A percentile compares a stretch with the other conserved stretches of the same genome.
These are phyloP conservation scores for Nycticebus coucang DNA, from an alignment of 2,113 vertebrate species.

Conservation along the genomic window DNA sequence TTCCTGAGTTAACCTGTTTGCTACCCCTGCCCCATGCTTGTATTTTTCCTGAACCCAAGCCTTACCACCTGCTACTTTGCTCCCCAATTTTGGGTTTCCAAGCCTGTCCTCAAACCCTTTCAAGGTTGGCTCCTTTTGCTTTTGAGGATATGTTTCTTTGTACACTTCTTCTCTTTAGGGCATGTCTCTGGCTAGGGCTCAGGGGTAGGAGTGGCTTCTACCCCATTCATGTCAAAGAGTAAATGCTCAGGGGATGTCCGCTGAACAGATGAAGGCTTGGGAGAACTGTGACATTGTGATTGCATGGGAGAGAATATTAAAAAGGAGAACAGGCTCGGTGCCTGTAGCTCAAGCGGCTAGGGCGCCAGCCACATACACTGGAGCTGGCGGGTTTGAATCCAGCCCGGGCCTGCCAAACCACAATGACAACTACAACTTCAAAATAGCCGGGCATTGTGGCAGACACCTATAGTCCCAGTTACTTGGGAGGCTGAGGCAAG, in stretches of 20 bases:
- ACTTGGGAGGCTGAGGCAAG: too few species aligned
- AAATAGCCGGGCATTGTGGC: too few species aligned
- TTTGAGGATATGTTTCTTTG: background rate
- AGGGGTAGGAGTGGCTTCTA: background rate
- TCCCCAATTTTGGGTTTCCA: background rate
- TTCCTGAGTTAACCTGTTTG: background rate
- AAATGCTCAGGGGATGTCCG: background rate
- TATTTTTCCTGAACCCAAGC: background rate
- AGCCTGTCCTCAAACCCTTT: background rate
- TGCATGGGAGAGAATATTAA: background rate
- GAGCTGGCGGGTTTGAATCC: too few species aligned
- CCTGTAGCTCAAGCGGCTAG: too few species aligned
- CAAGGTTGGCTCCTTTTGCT: background rate
- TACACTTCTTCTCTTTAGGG: background rate
- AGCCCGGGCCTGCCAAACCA: too few species aligned
- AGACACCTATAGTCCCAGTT: too few species aligned
- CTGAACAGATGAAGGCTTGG: background rate
- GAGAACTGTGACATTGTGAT: fast-evolving
- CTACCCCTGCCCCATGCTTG: background rate
- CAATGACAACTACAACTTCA: too few species aligned
- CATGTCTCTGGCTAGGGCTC: background rate
- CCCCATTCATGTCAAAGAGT: background rate
- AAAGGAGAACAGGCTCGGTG: too few species aligned
- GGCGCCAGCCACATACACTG: too few species aligned
- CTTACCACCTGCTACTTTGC: background rate